Base-by-base conservation (phyloP, 1,140 invertebrate species). In the Trichonephila clavipes region DNA sequence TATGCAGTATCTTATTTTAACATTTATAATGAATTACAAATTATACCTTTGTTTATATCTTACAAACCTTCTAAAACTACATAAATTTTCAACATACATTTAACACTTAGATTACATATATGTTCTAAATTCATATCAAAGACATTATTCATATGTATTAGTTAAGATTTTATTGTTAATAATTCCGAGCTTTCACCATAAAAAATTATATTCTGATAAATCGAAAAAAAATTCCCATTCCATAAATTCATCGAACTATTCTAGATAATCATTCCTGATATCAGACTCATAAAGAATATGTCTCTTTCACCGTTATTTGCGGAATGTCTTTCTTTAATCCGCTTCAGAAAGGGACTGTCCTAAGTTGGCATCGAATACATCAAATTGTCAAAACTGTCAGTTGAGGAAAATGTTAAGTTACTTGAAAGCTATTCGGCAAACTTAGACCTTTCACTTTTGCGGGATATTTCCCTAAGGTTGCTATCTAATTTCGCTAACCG, bases 311-410 rank as follows among this genome's bases (percentile, higher is more conserved):
- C 19, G 44, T 61, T 83, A 83, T 44, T 14, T 14, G 19, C 18
- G 18, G 40, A 34, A 83, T 28, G 40, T 51, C 81, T 18, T 83
- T 8, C 81, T 21, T 51, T 83, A 44, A 83, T 83, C 14, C 40
- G 40, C 40, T 44, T 4, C 34, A 21, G 81, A 44, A 83, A 83
- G 21, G 16, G 28, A 0, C 69, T 40, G 18, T 34, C 40, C 21
- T 34, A 40, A 14, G 34, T 34, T 34, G n/a, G 40, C 40, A 28
- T 28, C 72, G 85, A 88, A 88, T 88, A 21, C 44, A 88, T 88
- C 87, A 66, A 69, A 88, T 88, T 88, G 87, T 88, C 87, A 88
- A 88, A 88, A 69, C 62, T 88, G 87, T 88, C 87, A 72, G 14
- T 88, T 44, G 87, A 24, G 21, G 34, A 59, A 62, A 40, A 24